Base-by-base conservation (phyloP, 1,140 invertebrate genomes). In the Lordiphosa collinella region DNA sequence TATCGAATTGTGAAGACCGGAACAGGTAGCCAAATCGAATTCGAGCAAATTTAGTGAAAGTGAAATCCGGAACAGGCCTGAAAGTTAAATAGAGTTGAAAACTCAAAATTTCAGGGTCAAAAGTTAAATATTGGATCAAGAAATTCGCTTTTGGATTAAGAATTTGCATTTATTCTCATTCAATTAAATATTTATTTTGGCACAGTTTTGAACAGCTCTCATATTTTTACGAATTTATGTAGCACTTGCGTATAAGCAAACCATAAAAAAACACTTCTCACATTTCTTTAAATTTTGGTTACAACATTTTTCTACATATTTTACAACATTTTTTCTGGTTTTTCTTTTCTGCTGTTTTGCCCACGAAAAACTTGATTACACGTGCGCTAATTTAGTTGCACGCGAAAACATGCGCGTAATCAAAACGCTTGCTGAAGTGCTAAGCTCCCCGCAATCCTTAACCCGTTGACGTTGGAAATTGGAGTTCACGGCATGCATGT, bases 361-460 rank as follows among this genome's bases (percentile, higher is more conserved):
- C 22, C 48, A 49, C 34, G 74, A 53, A 71, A 76, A 82, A 84
- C 55, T 84, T 82, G 72, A 84, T 82, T 82, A 84, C 76, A 84
- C 55, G 72, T 82, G 67, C 78, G 76, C 76, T 84, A 82, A 82
- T 82, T 82, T 82, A 84, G 76, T 84, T 82, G 76, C 78, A 82
- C 78, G 76, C 76, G 71, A 82, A 82, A 82, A 84, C 78, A 82
- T 69, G 73, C 76, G 76, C 69, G 76, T 76, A 82, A 84, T 82
- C 76, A 82, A 82, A 82, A 82, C 78, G 78, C 61, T 82, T 67
- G 62, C 71, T 84, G 66, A 76, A 82, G 76, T 76, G 61, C 54
- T 66, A 59, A 48, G 57, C 53, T 22, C 37, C 43, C 22, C 47
- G 52, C 52, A 66, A 73, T 59, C 75, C 65, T 80, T 65, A 82